These are phyloP conservation scores for Indicator indicator DNA, from an alignment of 2,113 vertebrate genomes.

Conservation along the genomic window DNA sequence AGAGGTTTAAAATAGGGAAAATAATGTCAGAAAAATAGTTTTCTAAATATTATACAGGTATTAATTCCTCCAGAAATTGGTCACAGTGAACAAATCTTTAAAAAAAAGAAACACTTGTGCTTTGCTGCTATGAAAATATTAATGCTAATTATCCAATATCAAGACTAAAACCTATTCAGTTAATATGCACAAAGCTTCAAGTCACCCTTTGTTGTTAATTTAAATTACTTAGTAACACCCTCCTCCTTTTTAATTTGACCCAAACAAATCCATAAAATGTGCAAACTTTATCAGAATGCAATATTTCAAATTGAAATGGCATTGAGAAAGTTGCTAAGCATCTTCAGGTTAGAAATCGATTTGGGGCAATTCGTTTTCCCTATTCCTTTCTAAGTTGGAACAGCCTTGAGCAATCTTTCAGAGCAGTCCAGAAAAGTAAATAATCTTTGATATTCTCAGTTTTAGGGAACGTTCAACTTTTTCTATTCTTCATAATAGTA, in stretches of 20 bases:
- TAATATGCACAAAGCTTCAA: constrained; percentile 14
- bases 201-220: background rate
- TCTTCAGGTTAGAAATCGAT: background rate
- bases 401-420: background rate
- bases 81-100: background rate
- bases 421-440: background rate
- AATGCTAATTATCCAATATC: constrained; percentile 27
- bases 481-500: background rate
- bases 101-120: background rate
- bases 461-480: background rate
- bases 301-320: background rate
- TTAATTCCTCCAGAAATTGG: background rate
- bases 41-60: constrained; percentile 10
- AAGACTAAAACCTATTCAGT: background rate
- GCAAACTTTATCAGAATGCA: background rate
- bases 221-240: background rate
- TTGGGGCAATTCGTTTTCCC: background rate
- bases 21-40: background rate
- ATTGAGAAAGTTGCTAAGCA: background rate
- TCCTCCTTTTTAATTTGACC: background rate
- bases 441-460: background rate
- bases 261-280: background rate
- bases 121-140: constrained; percentile 36
- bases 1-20: constrained; percentile 15
- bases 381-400: background rate